Evolutionary conservation across 2,113 vertebrate species (phyloP).

Genomic region (Pan troglodytes): NHGRI_mPanTro3-v2.1_pri NC_072404.2:16033501-16034000

Average conservation of each 20-base stretch:
- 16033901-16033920: conserved; percentile 35
- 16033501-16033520: conserved; percentile 51
- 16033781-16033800: conserved; percentile 30
- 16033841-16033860: conserved; percentile 66
- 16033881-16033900: conserved; percentile 25
- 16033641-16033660: conserved; percentile 40
- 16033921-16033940: conserved; percentile 21
- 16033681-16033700: conserved; percentile 39
- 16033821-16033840: conserved; percentile 68
- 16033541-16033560: conserved; percentile 38
- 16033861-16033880: conserved; percentile 66
- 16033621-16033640: conserved; percentile 20
- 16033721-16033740: conserved; percentile 50
- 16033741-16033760: conserved; percentile 55
- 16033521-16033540: conserved; percentile 48
- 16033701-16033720: not conserved
- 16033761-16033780: conserved; percentile 36
- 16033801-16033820: conserved; percentile 42
- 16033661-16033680: conserved; percentile 52
- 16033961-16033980: not conserved
- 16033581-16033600: conserved; percentile 47
- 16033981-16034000: not conserved
- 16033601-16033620: conserved; percentile 38
- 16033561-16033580: conserved; percentile 55
- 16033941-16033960: not conserved